phyloP scores from a whole-genome alignment of 2,888 invertebrate genomes.

The Drosophila kuntzei region DNA sequence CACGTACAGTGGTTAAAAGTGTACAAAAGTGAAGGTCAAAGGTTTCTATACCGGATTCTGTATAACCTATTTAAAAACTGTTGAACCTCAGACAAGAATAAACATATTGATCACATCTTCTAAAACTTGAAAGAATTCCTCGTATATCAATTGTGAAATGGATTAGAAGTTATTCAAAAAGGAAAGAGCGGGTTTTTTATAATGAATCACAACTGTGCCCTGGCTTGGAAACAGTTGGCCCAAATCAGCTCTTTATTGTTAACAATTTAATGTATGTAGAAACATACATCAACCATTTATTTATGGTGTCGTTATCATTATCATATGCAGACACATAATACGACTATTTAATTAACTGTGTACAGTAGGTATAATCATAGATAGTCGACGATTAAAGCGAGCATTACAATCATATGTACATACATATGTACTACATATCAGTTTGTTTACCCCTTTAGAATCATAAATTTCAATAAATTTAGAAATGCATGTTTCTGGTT shows the following conservation, averaged over 20 bases:
- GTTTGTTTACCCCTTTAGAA: not conserved
- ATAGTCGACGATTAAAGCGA: conserved; percentile 13
- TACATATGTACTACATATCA: not conserved
- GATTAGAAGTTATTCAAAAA: too few species aligned
- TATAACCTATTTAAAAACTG: conserved; percentile 18
- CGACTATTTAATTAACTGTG: conserved; percentile 43
- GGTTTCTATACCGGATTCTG: not conserved
- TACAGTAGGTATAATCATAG: conserved; percentile 9
- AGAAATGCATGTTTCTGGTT: not conserved
- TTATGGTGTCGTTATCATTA: conserved; percentile 31
- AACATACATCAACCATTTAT: conserved; percentile 34
- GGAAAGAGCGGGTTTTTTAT: too few species aligned
- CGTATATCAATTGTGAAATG: too few species aligned
- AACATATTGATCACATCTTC: conserved; percentile 14
- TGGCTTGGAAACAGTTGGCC: not conserved
- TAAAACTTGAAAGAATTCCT: too few species aligned
- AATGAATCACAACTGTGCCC: not conserved
- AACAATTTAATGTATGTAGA: conserved; percentile 9
- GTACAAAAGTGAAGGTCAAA: not conserved
- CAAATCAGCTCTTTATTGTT: conserved; percentile 1
- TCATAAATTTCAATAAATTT: not conserved
- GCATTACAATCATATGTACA: not conserved
- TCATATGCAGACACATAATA: conserved; percentile 9
- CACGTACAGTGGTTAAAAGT: conserved; percentile 11
- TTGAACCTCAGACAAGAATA: conserved; percentile 38